These are phyloP conservation scores for Sylvilagus bachmani DNA, from an alignment of 2,113 vertebrate species.

Conservation along the genomic window DNA sequence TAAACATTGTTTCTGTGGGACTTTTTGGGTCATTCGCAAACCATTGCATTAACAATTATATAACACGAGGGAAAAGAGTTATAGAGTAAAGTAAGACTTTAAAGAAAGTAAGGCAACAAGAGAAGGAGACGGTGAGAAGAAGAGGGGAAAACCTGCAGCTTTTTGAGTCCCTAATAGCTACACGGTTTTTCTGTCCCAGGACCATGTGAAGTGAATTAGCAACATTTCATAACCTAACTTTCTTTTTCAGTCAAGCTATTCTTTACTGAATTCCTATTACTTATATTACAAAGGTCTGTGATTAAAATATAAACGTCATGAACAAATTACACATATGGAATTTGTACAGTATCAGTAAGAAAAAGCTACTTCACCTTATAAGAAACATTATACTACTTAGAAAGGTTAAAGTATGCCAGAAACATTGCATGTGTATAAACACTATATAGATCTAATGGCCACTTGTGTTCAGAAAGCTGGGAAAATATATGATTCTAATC, in stretches of 20 bases:
- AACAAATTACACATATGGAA: neutral
- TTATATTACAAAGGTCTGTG: neutral
- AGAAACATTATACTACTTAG: neutral
- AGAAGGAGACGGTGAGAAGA: neutral
- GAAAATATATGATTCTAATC: neutral
- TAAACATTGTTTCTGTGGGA: neutral
- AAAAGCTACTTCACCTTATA: constrained; percentile 24
- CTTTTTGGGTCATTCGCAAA: neutral
- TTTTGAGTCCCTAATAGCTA: neutral
- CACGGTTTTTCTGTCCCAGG: neutral
- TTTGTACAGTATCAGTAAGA: neutral
- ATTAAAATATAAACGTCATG: constrained; percentile 38
- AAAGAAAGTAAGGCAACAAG: neutral
- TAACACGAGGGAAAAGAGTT: neutral
- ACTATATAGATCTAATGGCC: neutral
- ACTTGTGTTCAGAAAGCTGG: constrained; percentile 36
- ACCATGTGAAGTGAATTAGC: neutral
- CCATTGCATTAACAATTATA: neutral
- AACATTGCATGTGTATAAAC: constrained; percentile 20
- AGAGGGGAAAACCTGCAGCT: neutral
- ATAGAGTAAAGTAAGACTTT: neutral
- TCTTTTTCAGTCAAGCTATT: neutral
- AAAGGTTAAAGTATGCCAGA: neutral
- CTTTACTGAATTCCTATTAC: neutral
- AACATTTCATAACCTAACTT: neutral